These are phyloP conservation scores for Syngnathus rostellatus DNA, from an alignment of 2,797 vertebrate species.

Conservation along the genomic window DNA sequence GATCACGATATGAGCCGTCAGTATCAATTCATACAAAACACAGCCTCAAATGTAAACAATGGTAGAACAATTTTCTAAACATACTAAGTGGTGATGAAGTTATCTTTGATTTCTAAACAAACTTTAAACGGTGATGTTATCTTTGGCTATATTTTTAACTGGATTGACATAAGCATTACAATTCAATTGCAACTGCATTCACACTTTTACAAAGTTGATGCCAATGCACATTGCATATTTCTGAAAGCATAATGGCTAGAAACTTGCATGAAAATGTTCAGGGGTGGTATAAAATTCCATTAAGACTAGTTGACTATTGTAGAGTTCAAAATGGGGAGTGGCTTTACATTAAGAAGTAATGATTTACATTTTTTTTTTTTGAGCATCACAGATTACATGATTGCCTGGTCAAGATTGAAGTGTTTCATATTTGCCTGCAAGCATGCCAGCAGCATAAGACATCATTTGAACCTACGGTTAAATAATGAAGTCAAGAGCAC, in stretches of 20 bases:
- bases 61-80: no score
- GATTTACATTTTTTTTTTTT: no score
- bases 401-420: no score
- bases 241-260: background rate
- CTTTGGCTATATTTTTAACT: background rate
- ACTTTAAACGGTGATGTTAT: no score
- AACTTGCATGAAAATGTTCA: background rate
- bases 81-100: no score
- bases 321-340: background rate
- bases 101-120: no score
- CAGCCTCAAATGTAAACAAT: no score
- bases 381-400: background rate
- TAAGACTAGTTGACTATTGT: background rate
- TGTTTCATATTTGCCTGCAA: conserved; percentile 25
- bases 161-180: background rate
- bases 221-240: background rate
- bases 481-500: conserved; percentile 6
- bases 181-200: background rate
- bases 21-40: no score
- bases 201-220: background rate
- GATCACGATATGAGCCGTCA: no score
- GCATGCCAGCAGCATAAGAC: conserved; percentile 41
- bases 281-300: background rate
- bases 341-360: background rate
- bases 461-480: conserved; percentile 22